Conservation (phyloP, 2,888 invertebrate genomes). For the Pelosia muscerda region DNA sequence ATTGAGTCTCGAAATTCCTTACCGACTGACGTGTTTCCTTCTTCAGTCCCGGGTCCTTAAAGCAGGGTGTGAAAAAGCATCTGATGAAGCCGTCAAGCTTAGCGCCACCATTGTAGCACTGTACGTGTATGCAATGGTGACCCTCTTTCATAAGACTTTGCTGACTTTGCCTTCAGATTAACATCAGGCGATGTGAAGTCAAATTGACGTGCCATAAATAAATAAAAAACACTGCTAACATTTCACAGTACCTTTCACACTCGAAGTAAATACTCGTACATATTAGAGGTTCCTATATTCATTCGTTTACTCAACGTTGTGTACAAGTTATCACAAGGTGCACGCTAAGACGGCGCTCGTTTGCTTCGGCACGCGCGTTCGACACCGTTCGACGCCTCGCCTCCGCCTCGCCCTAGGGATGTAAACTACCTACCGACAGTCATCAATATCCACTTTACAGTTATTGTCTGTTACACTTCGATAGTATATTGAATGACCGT, state of each 20-base stretch:
- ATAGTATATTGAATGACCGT: conserved; percentile 43
- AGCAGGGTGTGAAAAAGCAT: too few relatives aligned
- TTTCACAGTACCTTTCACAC: conserved; percentile 5
- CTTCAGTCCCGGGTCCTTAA: too few relatives aligned
- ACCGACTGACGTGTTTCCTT: too few relatives aligned
- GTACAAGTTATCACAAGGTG: conserved; percentile 73
- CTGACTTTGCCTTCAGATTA: too few relatives aligned
- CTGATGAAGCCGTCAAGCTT: too few relatives aligned
- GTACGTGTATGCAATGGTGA: too few relatives aligned
- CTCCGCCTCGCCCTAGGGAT: conserved; percentile 39
- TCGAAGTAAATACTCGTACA: conserved; percentile 6
- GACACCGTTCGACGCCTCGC: conserved; percentile 39
- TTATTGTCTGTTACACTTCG: conserved; percentile 34
- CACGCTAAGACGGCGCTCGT: conserved; percentile 72
- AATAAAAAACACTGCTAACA: neutral
- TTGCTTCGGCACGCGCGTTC: conserved; percentile 79
- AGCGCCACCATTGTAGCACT: too few relatives aligned
- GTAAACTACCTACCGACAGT: conserved; percentile 48
- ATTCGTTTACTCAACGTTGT: conserved; percentile 44
- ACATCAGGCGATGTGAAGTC: too few relatives aligned
- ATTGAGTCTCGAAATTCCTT: too few relatives aligned
- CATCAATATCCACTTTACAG: conserved; percentile 47
- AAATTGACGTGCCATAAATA: too few relatives aligned
- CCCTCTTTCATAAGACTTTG: too few relatives aligned
- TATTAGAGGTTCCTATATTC: neutral